Evolutionary conservation across 2,113 vertebrate species (phyloP), one percentile per base, ranked within the genome.

Genomic region (Petroica traversi): DNA sequence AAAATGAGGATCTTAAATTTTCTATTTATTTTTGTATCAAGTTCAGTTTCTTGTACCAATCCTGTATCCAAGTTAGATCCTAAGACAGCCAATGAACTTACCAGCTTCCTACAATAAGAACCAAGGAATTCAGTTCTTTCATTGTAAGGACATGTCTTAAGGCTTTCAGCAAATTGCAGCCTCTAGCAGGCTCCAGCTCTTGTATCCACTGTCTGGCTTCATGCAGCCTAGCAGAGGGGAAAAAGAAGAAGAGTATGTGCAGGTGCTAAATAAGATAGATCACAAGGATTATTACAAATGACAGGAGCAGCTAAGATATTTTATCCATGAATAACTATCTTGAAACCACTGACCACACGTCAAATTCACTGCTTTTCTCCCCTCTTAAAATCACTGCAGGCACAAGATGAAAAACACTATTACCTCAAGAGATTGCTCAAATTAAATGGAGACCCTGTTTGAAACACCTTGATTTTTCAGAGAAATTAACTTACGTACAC

Each of bases 181-280:
- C 97, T 80, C 41, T 95, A 11, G 88, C 91, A 7, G 97, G 97
- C 63, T 94, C 74, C 38, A 98, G 89, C 24, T 94, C 92, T 73
- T 96, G 93, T 11, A 98, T 87, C 98, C 98, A 98, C n/a, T 97
- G 95, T 43, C 95, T 98, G 48, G 95, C 95, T 97, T 99, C 98
- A 76, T 89, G 90, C 9, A 98, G 95, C 45, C 99, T 99, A 51
- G 22, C 7, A 49, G 14, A n/a, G 5, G 69, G 36, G 40, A 48
- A 73, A 3, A 41, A 34, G 48, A 31, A 55, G 34, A 67, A 14
- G 3, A 63, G 18, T 10, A 49, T 1, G 10, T 52, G 41, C 41
- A 52, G 22, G 15, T 55, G 41, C 43, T 63, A 43, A 66, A 15
- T 58, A 43, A 86, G 12, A 55, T 0, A 34, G 45, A 74, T 45